These are phyloP conservation scores for Drosophila vallismaia DNA, from an alignment of 2,888 invertebrate species.

Conservation along the genomic window DNA sequence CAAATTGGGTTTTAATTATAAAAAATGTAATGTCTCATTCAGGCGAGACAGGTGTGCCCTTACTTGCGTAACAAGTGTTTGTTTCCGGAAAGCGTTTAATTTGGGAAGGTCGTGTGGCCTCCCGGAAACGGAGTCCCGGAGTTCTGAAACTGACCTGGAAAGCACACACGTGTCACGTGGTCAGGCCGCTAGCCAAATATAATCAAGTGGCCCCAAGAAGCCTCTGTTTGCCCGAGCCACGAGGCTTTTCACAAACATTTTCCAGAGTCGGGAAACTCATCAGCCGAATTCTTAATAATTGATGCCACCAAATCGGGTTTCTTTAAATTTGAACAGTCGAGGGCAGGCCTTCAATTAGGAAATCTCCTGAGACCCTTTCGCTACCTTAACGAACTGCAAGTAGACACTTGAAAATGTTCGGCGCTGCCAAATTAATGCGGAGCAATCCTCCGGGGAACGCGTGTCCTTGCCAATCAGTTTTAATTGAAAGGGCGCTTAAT, in stretches of 20 bases:
- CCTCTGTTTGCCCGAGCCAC: conserved; percentile 34
- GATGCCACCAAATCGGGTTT: conserved; percentile 26
- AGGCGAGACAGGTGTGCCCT: conserved; percentile 18
- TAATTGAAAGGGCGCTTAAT: conserved; percentile 65
- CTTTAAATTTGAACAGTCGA: conserved; percentile 25
- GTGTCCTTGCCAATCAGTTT: conserved; percentile 28
- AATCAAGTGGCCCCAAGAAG: conserved; percentile 35
- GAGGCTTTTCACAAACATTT: conserved; percentile 57
- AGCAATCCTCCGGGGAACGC: not conserved
- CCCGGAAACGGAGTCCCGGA: not conserved
- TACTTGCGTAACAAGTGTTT: conserved; percentile 36
- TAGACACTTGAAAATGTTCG: conserved; percentile 17
- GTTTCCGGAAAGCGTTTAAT: conserved; percentile 6
- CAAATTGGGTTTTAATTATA: conserved; percentile 67
- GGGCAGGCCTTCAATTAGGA: conserved; percentile 32
- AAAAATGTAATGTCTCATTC: conserved; percentile 42
- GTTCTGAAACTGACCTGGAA: not conserved
- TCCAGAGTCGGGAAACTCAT: conserved; percentile 1
- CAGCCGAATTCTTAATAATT: conserved; percentile 45
- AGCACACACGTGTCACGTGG: conserved; percentile 8
- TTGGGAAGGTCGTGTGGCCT: not conserved
- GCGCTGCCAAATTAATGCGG: not conserved
- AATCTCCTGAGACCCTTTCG: conserved; percentile 19
- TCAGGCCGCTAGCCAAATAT: conserved; percentile 45
- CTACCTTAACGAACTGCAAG: conserved; percentile 37